A percentile compares a stretch with the other conserved stretches of the same genome.
Conservation (phyloP, 2,888 invertebrate species). For the Hirtodrosophila cameraria region DNA sequence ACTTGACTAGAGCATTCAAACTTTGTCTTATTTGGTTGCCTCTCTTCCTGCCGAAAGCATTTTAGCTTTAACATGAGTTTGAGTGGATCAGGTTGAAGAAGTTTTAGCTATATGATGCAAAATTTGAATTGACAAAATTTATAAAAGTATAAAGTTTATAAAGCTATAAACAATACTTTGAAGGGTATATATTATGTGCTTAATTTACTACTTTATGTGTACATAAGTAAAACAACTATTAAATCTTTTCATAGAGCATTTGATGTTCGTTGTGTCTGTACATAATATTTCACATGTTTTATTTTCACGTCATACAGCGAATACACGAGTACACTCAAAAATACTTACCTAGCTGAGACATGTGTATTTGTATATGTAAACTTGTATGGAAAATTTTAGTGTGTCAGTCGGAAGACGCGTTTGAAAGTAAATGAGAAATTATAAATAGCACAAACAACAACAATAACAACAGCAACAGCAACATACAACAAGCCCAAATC, state of each 20-base stretch:
- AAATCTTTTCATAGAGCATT: constrained; percentile 15
- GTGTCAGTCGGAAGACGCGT: constrained; percentile 47
- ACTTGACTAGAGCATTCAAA: too few relatives aligned
- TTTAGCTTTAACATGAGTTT: constrained; percentile 19
- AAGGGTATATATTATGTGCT: too few relatives aligned
- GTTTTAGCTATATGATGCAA: too few relatives aligned
- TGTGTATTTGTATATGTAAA: constrained; percentile 14
- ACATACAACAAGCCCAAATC: not conserved
- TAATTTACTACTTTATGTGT: too few relatives aligned
- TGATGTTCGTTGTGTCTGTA: not conserved
- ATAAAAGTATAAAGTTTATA: too few relatives aligned
- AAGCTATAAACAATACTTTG: too few relatives aligned
- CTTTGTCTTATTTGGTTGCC: too few relatives aligned
- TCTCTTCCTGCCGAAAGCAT: constrained; percentile 5
- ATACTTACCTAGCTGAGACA: constrained; percentile 25
- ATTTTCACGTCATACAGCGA: constrained; percentile 52
- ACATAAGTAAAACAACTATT: too few relatives aligned
- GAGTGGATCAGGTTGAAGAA: constrained; percentile 12
- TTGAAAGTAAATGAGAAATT: constrained; percentile 46
- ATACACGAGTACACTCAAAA: constrained; percentile 45
- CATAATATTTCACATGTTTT: constrained; percentile 25
- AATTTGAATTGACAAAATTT: not conserved
- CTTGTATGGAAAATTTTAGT: constrained; percentile 54
- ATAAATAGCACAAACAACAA: constrained; percentile 43
- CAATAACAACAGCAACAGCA: not conserved